Evolutionary conservation across 2,113 vertebrate genomes (phyloP).

Genomic region (Micromys minutus): DNA sequence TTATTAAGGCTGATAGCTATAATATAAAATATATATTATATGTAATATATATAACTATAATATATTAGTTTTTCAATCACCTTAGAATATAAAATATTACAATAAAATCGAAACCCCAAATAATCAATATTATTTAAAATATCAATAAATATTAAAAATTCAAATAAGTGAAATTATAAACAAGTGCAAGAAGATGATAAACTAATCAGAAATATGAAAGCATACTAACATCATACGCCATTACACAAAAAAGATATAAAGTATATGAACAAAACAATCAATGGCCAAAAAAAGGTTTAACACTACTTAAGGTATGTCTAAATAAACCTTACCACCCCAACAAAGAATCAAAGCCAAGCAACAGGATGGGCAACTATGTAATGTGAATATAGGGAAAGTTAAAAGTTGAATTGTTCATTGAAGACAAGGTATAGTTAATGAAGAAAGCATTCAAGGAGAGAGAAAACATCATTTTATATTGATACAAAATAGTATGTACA

Average conservation of each 20-base stretch:
- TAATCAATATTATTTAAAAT: not conserved
- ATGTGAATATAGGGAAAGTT: not conserved
- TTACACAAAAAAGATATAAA: not conserved
- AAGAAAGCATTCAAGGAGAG: not conserved
- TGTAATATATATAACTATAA: not conserved
- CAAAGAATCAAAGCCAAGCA: not conserved
- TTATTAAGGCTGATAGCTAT: not conserved
- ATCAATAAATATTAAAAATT: not conserved
- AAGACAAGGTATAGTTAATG: conserved; percentile 36
- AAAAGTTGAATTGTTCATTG: not conserved
- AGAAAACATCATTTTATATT: conserved; percentile 31
- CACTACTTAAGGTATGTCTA: not conserved
- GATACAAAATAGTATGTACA: conserved; percentile 23
- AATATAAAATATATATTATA: no score
- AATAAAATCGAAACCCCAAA: not conserved
- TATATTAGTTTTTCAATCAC: not conserved
- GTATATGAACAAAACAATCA: not conserved
- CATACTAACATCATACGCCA: not conserved
- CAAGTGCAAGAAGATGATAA: not conserved
- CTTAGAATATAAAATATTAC: not conserved
- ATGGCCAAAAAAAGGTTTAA: not conserved
- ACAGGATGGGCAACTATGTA: not conserved
- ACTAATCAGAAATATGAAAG: not conserved
- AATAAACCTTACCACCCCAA: not conserved
- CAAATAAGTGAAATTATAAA: not conserved